Evolutionary conservation across 2,113 vertebrate genomes (phyloP).

Genomic region (Lichenostomus cassidix): DNA sequence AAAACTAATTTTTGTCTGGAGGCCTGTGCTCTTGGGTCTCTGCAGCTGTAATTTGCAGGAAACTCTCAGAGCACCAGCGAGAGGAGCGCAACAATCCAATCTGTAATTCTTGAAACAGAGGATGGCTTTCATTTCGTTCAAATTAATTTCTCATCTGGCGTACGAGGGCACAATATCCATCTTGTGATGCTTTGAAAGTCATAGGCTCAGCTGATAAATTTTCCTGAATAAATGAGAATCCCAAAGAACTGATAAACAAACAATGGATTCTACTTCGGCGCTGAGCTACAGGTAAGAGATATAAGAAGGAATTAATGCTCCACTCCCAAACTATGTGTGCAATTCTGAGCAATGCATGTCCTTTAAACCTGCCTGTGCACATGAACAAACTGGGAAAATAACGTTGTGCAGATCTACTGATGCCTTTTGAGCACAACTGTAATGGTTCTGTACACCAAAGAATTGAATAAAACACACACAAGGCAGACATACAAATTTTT

Average conservation of each 20-base stretch:
- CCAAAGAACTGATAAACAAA: neutral
- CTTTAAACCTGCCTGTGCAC: neutral
- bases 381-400: neutral
- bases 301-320: neutral
- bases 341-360: neutral
- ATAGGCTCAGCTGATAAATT: neutral
- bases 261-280: neutral
- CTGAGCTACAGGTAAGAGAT: neutral
- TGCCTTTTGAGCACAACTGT: neutral
- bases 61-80: neutral
- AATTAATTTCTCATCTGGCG: slow-evolving; percentile 6
- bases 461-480: neutral
- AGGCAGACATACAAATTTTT: neutral
- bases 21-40: neutral
- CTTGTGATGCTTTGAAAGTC: neutral
- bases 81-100: neutral
- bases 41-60: neutral
- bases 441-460: neutral
- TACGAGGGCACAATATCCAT: slow-evolving; percentile 11
- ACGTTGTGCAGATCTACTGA: neutral
- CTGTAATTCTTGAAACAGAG: neutral
- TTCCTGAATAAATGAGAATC: slow-evolving; percentile 2
- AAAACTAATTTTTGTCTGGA: neutral
- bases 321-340: neutral
- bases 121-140: neutral